Percentiles rank a stretch among this genome's conserved stretches.
Evolutionary conservation across 2,888 invertebrate genomes (phyloP).

Genomic region (Tupiocoris notatus): DNA sequence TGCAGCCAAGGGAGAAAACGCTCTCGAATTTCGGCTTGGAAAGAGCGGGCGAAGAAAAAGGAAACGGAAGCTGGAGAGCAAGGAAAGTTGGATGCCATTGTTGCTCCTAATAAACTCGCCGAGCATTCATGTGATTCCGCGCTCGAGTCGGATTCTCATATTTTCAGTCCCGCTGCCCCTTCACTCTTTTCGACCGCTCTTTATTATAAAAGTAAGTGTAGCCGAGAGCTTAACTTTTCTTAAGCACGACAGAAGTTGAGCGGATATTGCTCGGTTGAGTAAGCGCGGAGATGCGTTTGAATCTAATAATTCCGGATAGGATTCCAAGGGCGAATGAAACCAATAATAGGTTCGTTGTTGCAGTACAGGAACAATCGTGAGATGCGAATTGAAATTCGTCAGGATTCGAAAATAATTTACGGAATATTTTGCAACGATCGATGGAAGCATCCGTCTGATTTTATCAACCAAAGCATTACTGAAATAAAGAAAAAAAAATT

Average conservation of each 20-base stretch:
- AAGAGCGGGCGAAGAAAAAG: background rate
- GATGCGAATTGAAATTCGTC: background rate
- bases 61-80: background rate
- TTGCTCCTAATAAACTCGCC: constrained; percentile 3
- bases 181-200: background rate
- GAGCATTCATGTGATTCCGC: constrained; percentile 15
- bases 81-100: background rate
- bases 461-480: no score
- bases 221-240: background rate
- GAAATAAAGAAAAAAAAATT: no score
- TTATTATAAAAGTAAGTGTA: background rate
- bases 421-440: no score
- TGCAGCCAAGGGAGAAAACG: background rate
- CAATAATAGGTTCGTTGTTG: background rate
- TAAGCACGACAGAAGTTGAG: background rate
- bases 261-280: background rate
- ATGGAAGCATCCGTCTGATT: no score
- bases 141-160: constrained; percentile 3
- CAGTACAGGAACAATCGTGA: background rate
- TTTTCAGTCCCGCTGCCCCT: background rate
- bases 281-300: no score
- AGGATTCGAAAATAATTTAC: no score
- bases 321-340: background rate
- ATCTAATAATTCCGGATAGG: no score
- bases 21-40: background rate